A percentile compares a stretch with the other conserved stretches of the same genome.
Evolutionary conservation across 2,888 invertebrate species (phyloP).

Genomic region (Megaustenia siamemsis): DNA sequence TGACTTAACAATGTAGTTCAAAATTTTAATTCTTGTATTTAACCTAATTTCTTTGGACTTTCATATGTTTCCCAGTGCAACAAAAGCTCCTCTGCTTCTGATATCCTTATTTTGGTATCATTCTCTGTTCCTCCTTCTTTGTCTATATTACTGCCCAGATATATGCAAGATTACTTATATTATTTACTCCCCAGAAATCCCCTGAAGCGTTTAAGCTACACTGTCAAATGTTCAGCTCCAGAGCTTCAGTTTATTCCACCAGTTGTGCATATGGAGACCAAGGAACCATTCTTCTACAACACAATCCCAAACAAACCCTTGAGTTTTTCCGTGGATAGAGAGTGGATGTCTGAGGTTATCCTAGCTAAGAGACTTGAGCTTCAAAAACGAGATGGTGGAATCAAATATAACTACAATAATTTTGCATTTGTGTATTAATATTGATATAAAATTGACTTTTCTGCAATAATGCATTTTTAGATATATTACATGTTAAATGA

Average conservation of each 20-base stretch:
- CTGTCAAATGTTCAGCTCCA: conserved; percentile 69
- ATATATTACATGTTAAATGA: too few relatives aligned
- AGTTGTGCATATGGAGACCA: conserved; percentile 74
- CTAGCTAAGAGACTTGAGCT: conserved; percentile 77
- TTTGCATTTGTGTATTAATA: conserved; percentile 76
- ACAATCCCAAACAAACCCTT: conserved; percentile 75
- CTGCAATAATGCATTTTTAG: too few relatives aligned
- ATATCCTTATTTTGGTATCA: too few relatives aligned
- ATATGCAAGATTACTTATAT: too few relatives aligned
- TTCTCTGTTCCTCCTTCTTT: too few relatives aligned
- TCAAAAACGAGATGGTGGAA: conserved; percentile 74
- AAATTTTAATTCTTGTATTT: too few relatives aligned
- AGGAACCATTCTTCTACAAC: conserved; percentile 78
- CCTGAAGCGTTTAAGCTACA: conserved; percentile 69
- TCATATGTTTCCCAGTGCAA: too few relatives aligned
- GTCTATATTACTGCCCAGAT: too few relatives aligned
- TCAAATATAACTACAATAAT: conserved; percentile 74
- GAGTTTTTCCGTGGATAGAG: conserved; percentile 75
- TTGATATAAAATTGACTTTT: background rate
- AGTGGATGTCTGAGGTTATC: conserved; percentile 78
- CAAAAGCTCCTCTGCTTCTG: too few relatives aligned
- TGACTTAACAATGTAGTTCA: too few relatives aligned
- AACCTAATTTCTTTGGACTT: too few relatives aligned
- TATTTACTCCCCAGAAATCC: conserved; percentile 68
- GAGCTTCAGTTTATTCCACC: conserved; percentile 72